Conservation (phyloP, 2,888 invertebrate species). For the Diarsia dahlii region DNA sequence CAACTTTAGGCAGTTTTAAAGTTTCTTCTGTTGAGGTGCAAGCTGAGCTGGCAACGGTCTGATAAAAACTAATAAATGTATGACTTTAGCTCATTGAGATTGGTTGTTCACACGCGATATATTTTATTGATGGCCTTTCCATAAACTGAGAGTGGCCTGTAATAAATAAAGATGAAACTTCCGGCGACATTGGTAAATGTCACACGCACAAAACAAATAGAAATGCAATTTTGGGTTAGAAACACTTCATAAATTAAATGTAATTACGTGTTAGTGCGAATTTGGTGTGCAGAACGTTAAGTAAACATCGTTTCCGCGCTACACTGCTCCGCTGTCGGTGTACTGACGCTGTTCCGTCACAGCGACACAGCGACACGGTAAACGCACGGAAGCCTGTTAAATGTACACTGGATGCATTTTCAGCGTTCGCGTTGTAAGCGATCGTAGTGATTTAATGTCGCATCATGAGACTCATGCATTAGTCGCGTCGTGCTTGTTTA, state of each 20-base stretch:
- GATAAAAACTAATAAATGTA: constrained; percentile 24
- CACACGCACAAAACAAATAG: constrained; percentile 13
- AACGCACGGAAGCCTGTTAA: constrained; percentile 45
- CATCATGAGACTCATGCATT: constrained; percentile 32
- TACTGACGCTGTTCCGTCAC: constrained; percentile 13
- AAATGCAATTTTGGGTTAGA: constrained; percentile 25
- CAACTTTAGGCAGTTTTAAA: constrained; percentile 55
- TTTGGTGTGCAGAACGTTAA: constrained; percentile 15
- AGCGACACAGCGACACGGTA: constrained; percentile 2
- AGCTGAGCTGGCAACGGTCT: constrained; percentile 9
- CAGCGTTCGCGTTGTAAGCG: constrained; percentile 31
- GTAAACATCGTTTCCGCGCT: constrained; percentile 18
- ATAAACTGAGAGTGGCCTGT: constrained; percentile 28
- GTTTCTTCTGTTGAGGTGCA: constrained; percentile 41
- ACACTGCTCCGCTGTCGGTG: background rate
- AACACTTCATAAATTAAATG: constrained; percentile 21
- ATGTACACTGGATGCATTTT: constrained; percentile 49
- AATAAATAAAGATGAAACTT: constrained; percentile 49
- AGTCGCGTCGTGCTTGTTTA: constrained; percentile 18
- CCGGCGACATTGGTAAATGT: constrained; percentile 15
- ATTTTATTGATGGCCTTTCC: constrained; percentile 36
- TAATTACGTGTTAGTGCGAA: constrained; percentile 18
- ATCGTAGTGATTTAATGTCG: constrained; percentile 57
- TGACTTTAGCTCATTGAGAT: constrained; percentile 26
- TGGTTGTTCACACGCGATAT: constrained; percentile 35